These are phyloP conservation scores for Gobio occitaniae DNA, from an alignment of 2,797 vertebrate genomes.

Conservation along the genomic window DNA sequence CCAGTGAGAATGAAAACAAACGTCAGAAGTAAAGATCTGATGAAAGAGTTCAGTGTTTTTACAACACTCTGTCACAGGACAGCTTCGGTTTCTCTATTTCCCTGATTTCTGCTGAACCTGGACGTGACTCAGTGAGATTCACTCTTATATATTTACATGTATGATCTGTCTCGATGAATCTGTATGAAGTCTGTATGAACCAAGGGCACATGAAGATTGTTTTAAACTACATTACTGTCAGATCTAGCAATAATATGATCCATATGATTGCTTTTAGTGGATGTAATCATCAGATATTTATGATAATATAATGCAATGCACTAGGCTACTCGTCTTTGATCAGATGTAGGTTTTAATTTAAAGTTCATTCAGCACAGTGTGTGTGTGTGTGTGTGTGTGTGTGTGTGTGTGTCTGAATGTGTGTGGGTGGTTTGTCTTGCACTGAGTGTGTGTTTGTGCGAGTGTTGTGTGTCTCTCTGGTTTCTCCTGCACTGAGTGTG, in stretches of 20 bases:
- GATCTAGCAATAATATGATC: slow-evolving; percentile 77
- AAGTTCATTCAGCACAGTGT: background rate
- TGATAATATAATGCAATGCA: slow-evolving; percentile 8
- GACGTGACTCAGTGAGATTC: background rate
- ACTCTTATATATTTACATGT: background rate
- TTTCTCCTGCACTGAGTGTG: too few species aligned
- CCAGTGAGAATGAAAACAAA: background rate
- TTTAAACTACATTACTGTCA: slow-evolving; percentile 55
- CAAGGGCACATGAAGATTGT: slow-evolving; percentile 52
- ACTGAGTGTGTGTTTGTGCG: too few species aligned
- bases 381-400: background rate
- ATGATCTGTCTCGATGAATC: background rate
- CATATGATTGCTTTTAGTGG: slow-evolving; percentile 11
- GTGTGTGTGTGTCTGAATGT: background rate
- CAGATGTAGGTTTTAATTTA: background rate
- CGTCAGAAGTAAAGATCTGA: background rate
- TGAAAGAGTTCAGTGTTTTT: too few species aligned
- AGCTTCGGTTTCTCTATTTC: too few species aligned
- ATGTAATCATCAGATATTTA: slow-evolving; percentile 41
- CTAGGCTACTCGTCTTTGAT: background rate
- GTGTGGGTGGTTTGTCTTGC: too few species aligned
- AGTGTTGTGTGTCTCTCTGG: too few species aligned
- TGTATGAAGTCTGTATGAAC: background rate
- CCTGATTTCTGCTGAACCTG: background rate
- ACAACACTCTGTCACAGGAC: too few species aligned